Conservation (phyloP, 2,888 invertebrate species). For the Liposcelis brunnea region DNA sequence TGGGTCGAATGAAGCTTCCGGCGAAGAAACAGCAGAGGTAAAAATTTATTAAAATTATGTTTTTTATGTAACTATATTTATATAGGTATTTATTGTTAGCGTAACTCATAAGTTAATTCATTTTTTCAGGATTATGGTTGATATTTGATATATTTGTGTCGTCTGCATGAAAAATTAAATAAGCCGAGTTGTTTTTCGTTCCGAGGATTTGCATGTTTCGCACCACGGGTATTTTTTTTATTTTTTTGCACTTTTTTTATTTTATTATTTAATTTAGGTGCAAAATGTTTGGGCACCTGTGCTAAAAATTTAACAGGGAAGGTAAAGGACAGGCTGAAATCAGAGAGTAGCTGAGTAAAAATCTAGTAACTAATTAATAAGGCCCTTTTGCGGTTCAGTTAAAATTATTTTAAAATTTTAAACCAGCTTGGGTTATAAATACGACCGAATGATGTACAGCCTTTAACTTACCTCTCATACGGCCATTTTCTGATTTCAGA, state of each 20-base stretch:
- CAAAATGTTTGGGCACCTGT: conserved; percentile 9
- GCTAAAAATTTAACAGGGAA: too few relatives aligned
- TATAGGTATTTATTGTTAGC: background rate
- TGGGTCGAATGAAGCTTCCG: conserved; percentile 27
- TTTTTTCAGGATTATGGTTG: conserved; percentile 20
- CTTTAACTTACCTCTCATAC: too few relatives aligned
- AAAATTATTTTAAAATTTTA: too few relatives aligned
- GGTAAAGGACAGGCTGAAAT: too few relatives aligned
- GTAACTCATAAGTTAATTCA: background rate
- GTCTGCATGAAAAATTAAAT: background rate
- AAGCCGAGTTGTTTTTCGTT: conserved; percentile 15
- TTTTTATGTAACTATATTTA: background rate
- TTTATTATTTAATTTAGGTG: background rate
- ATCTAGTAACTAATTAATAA: too few relatives aligned
- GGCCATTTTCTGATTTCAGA: too few relatives aligned
- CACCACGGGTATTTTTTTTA: conserved; percentile 10
- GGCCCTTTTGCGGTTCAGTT: too few relatives aligned
- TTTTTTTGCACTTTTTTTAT: conserved; percentile 2
- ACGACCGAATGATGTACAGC: too few relatives aligned
- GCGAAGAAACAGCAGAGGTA: conserved; percentile 34
- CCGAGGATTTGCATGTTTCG: conserved; percentile 14
- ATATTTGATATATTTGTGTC: conserved; percentile 10
- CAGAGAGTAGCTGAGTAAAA: too few relatives aligned
- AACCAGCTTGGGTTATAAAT: too few relatives aligned
- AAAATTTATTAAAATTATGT: conserved; percentile 15